phyloP scores from a whole-genome alignment of 2,797 vertebrate species.

The Ambastaia sidthimunki region DNA sequence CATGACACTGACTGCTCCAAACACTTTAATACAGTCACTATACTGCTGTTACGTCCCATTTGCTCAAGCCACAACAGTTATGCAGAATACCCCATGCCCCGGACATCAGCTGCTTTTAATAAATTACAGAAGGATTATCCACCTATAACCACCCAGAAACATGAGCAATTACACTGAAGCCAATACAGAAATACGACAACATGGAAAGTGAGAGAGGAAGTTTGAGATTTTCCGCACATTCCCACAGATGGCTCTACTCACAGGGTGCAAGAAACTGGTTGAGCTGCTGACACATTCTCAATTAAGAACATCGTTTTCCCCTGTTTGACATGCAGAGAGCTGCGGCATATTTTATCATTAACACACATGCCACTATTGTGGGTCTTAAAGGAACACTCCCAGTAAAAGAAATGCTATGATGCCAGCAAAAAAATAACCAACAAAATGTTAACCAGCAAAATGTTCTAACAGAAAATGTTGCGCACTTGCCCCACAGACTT shows the following conservation, averaged over 20 bases:
- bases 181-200: constrained; percentile 8
- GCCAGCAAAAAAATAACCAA: neutral
- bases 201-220: neutral
- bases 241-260: constrained; percentile 16
- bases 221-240: neutral
- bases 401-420: neutral
- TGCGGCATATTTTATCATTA: neutral
- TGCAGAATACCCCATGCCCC: constrained; percentile 7
- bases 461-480: neutral
- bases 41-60: neutral
- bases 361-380: neutral
- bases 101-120: constrained; percentile 9
- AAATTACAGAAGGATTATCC: constrained; percentile 2
- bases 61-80: neutral
- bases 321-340: constrained; percentile 1
- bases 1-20: constrained; percentile 7
- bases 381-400: neutral
- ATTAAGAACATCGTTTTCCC: constrained; percentile 7
- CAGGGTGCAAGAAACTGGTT: constrained; percentile 7
- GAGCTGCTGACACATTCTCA: constrained; percentile 15
- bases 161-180: neutral
- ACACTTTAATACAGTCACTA: neutral
- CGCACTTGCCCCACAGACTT: neutral
- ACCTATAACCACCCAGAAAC: neutral
- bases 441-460: neutral